Evolutionary conservation across 2,113 vertebrate genomes (phyloP), one percentile per base, ranked within the genome.

Genomic region (Andinoacara biseriatus): DNA sequence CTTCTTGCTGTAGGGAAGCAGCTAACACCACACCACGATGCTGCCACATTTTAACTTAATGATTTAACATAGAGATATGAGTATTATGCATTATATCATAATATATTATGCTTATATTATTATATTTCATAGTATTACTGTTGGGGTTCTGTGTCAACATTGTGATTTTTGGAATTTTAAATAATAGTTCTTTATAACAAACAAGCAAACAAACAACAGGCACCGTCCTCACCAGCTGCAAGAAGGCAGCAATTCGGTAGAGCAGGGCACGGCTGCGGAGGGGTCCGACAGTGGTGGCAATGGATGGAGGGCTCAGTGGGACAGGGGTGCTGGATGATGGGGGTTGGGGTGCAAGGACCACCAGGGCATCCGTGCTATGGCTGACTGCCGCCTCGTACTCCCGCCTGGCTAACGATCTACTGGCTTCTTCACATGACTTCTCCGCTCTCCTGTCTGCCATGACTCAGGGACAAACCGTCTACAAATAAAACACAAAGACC

Each of bases 391-490:
- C 96, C 93, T 98, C 97, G 95, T 98, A 99, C 94, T 99, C 98
- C 95, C 96, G 96, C 95, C 96, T 97, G 93, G 95, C 96, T 94
- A 99, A 96, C 78, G 97, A 99, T 96, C 97, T 97, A 94, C 97
- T 97, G 90, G 98, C 97, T 98, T 98, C 96, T 98, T 99, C 97
- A 99, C 98, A 99, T 97, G 97, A 97, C 97, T 97, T 97, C 95
- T 98, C 98, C 95, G 97, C 97, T 97, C 98, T 98, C 97, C 98
- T 98, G 97, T 99, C 98, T 96, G 98, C 98, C 98, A 98, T 99
- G 98, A 99, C 98, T 99, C 95, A 97, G 97, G 95, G 96, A 98
- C 97, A 98, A 96, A 97, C 97, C 96, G 94, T 96, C 97, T 98
- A 90, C 57, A 74, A 38, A 84, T 60, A 88, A 57, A 86, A 90